Base-by-base conservation (phyloP, 2,113 vertebrate genomes). In the Nipponia nippon region DNA sequence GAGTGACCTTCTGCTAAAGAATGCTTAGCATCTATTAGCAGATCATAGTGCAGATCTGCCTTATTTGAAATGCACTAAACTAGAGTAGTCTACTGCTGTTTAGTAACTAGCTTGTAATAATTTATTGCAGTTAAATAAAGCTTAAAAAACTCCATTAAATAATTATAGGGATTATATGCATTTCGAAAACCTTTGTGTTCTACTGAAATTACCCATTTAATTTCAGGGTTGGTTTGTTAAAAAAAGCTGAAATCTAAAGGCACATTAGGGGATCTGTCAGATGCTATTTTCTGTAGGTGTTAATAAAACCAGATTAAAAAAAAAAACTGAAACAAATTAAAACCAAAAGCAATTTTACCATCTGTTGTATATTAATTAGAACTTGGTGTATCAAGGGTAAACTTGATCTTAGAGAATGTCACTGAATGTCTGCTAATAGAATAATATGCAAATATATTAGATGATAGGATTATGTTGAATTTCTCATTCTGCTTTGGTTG, bases 1-100 rank as follows among this genome's bases (percentile, higher is more conserved):
- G 98, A 99, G 98, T 99, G 99, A 99, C 99, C 99, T 99, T 99
- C 99, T 99, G 99, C 98, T 99, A 98, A 98, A 98, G 98, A 98
- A 98, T 98, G 98, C 98, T 98, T 98, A 98, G 98, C 98, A 90
- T 98, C 99, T 98, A 98, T 98, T 98, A 98, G 98, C 75, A 93
- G 98, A 98, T 98, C 97, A 96, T 93, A 97, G 97, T 95, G 97
- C 98, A 97, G 95, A 97, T 96, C 97, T 97, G 97, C 97, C 96
- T 97, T 97, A 97, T 98, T 98, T 98, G 98, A 98, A 97, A 98
- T 91, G 97, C 97, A 84, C 97, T 97, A 98, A 98, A 97, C 97
- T 97, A 85, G 96, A 97, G 94, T 96, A 92, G 96, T 96, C 97
- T 86, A 93, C 97, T 96, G 97, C 98, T 98, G 97, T 98, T 98